Evolutionary conservation across 2,888 invertebrate species (phyloP).

Genomic region (Parapristionchus giblindavisi): DNA sequence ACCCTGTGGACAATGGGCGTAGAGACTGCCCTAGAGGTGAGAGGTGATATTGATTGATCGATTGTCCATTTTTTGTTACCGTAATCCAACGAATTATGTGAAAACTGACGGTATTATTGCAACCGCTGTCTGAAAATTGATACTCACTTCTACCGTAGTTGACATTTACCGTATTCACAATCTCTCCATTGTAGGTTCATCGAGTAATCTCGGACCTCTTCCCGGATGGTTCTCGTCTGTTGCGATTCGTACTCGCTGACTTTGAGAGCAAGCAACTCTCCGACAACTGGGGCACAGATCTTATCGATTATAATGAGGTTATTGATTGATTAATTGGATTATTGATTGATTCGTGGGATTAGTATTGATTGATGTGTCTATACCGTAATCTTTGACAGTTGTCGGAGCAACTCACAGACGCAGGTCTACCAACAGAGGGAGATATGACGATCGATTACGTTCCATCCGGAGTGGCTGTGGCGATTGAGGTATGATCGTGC

Average conservation of each 20-base stretch:
- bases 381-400: too few species aligned
- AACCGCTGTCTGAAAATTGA: not conserved
- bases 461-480: slow-evolving; percentile 42
- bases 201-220: slow-evolving; percentile 92
- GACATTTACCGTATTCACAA: not conserved
- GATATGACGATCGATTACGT: slow-evolving; percentile 51
- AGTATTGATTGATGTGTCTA: too few species aligned
- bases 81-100: not conserved
- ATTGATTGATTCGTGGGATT: too few species aligned
- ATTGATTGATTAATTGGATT: too few species aligned
- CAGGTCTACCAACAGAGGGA: not conserved
- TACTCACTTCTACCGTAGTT: not conserved
- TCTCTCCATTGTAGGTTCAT: slow-evolving; percentile 79
- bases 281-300: slow-evolving; percentile 9
- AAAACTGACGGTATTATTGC: not conserved
- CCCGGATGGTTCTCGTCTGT: slow-evolving; percentile 74
- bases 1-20: slow-evolving; percentile 30
- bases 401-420: not conserved
- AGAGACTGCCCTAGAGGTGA: slow-evolving; percentile 21
- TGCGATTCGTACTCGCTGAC: slow-evolving; percentile 87
- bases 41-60: not conserved
- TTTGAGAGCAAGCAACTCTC: slow-evolving; percentile 78
- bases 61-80: not conserved
- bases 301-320: too few species aligned
- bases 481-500: slow-evolving; percentile 48